Evolutionary conservation across 2,113 vertebrate genomes (phyloP).

Genomic region (Eptatretus burgeri): DNA sequence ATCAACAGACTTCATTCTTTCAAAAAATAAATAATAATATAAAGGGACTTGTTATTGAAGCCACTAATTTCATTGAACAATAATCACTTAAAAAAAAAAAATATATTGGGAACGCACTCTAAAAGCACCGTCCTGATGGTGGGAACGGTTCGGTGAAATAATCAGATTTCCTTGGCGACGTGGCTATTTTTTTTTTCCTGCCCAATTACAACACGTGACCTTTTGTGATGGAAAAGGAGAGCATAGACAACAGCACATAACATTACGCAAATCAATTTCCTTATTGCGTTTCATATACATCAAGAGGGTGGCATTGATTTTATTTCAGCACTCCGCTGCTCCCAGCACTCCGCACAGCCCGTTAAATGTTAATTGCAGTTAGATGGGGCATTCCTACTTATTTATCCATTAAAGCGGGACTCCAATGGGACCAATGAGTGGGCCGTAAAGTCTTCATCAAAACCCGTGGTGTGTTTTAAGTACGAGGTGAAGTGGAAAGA

Average conservation of each 20-base stretch:
- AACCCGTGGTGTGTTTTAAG: neutral
- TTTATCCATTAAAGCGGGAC: slow-evolving; percentile 6
- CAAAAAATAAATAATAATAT: too few relatives aligned
- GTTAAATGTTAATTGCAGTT: slow-evolving; percentile 9
- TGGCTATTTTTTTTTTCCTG: neutral
- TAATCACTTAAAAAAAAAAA: slow-evolving; percentile 4
- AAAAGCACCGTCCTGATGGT: slow-evolving; percentile 2
- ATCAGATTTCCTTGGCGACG: neutral
- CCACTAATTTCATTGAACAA: slow-evolving; percentile 4
- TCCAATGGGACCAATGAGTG: slow-evolving; percentile 6
- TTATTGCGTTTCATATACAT: slow-evolving; percentile 8
- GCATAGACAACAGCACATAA: slow-evolving; percentile 5
- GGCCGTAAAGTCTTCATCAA: slow-evolving; percentile 5
- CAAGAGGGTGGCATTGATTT: slow-evolving; percentile 8
- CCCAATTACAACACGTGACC: slow-evolving; percentile 6
- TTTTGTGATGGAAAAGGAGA: slow-evolving; percentile 5
- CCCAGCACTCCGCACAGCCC: slow-evolving; percentile 4
- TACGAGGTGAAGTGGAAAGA: neutral
- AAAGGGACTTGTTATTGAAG: neutral
- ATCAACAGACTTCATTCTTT: too few relatives aligned
- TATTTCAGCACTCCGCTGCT: slow-evolving; percentile 8
- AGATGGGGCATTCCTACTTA: slow-evolving; percentile 7
- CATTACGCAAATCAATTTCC: slow-evolving; percentile 10
- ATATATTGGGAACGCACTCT: neutral
- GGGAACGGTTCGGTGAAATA: neutral